Base-by-base conservation (phyloP, 64 coral and sea anemone species). In the Anthopleura sola region DNA sequence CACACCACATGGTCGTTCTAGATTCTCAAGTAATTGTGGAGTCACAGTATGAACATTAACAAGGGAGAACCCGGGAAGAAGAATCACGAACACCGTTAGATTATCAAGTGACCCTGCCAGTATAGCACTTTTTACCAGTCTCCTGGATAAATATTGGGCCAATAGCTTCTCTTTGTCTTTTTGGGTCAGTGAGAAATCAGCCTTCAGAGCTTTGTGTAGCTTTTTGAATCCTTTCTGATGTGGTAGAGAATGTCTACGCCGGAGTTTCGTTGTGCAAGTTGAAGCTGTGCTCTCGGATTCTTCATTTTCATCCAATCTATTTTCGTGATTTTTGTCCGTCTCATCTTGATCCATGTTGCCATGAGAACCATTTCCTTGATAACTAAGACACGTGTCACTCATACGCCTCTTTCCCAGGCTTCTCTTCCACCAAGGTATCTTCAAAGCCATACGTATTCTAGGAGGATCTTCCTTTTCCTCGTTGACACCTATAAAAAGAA, bases 61-160 rank as follows among this genome's bases (percentile, higher is more conserved):
- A 18, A 90, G 84, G n/a, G 78, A 87, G 82, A 97, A 97, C 36
- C 94, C 94, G 6, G 90, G 94, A 31, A 97, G 74, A 79, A 97
- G 80, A 83, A 89, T 78, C 71, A 90, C 87, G 80, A 92, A 92
- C 1, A 97, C 94, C 8, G 94, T 97, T 16, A 92, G 36, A 44
- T 97, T 97, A 71, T 97, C 94, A 50, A 87, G 88, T 24, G 94
- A 92, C 11, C 87, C 94, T 19, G 94, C 94, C 36, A 93, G 64
- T 5, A 97, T 49, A 11, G 94, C 90, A 48, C 87, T 89, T 36
- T 86, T 89, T 20, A 97, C 94, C 5, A 97, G 87, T 82, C 94
- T 97, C 79, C 88, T 86, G 51, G 90, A 69, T 15, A 97, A 39
- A 47, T 19, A 78, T 78, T 93, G 92, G 18, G 94, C 94, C 71